These are phyloP conservation scores for Piscicola geometra DNA, from an alignment of 2,888 invertebrate genomes.

Conservation along the genomic window DNA sequence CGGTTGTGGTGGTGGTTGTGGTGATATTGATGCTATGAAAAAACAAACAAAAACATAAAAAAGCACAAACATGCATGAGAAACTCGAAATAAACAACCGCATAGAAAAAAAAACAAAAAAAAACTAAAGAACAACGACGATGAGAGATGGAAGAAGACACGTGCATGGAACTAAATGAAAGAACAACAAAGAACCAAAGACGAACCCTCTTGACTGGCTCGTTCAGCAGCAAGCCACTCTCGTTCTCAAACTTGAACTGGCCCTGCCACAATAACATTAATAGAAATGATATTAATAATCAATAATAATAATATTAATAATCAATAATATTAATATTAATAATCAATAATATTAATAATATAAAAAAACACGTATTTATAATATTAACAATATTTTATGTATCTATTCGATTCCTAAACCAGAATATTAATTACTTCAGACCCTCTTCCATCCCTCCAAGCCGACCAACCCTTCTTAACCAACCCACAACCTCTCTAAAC, in stretches of 20 bases:
- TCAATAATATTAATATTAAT: not conserved
- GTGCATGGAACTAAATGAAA: not conserved
- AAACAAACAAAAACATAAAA: too few species aligned
- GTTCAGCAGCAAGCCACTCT: conserved; percentile 62
- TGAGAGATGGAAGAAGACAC: not conserved
- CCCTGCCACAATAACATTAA: conserved; percentile 68
- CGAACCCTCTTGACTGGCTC: conserved; percentile 38
- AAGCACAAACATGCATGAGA: too few species aligned
- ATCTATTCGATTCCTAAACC: too few species aligned
- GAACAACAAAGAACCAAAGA: too few species aligned
- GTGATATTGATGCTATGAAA: too few species aligned
- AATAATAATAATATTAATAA: too few species aligned
- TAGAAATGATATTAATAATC: not conserved
- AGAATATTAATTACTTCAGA: not conserved
- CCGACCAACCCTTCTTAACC: not conserved
- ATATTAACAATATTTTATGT: too few species aligned
- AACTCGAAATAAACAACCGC: too few species aligned
- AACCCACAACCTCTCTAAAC: not conserved
- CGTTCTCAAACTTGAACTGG: conserved; percentile 99
- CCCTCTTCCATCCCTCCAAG: not conserved
- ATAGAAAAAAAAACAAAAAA: not conserved
- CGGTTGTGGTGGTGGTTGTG: too few species aligned
- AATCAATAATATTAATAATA: not conserved
- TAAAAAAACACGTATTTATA: too few species aligned
- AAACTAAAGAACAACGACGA: too few species aligned